phyloP scores from a whole-genome alignment of 1,140 invertebrate genomes.

The Papilio glaucus region DNA sequence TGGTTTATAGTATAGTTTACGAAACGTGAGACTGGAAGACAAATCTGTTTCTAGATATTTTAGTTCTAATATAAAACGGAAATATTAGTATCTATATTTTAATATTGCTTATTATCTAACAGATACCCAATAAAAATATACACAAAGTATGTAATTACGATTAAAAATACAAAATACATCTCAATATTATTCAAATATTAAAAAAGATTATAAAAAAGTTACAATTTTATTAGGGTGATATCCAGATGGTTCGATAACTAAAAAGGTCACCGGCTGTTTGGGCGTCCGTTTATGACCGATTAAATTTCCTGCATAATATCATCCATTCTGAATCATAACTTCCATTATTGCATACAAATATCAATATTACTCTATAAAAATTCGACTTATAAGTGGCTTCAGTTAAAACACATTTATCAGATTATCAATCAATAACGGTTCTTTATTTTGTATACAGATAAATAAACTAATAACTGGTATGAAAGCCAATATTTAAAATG shows the following conservation, averaged over 20 bases:
- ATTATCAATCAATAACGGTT: neutral
- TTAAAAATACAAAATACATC: too few relatives aligned
- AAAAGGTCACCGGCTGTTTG: conserved; percentile 12
- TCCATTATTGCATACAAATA: neutral
- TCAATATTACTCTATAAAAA: neutral
- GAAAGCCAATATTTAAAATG: conserved; percentile 16
- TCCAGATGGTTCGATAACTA: conserved; percentile 10
- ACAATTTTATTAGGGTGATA: neutral
- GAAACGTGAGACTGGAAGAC: too few relatives aligned
- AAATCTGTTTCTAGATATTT: too few relatives aligned
- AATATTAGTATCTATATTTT: too few relatives aligned
- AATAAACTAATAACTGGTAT: neutral
- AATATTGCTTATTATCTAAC: too few relatives aligned
- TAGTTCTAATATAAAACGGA: too few relatives aligned
- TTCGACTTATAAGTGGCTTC: neutral
- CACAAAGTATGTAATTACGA: too few relatives aligned
- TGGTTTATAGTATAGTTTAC: neutral
- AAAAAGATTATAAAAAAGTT: neutral
- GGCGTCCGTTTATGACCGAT: neutral
- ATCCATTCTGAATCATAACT: neutral
- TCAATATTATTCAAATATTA: too few relatives aligned
- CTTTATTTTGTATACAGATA: neutral
- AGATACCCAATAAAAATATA: too few relatives aligned
- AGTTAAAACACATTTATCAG: neutral
- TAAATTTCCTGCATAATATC: neutral